Conservation (phyloP, 2,888 invertebrate species). For the Chaitophorus viminalis region DNA sequence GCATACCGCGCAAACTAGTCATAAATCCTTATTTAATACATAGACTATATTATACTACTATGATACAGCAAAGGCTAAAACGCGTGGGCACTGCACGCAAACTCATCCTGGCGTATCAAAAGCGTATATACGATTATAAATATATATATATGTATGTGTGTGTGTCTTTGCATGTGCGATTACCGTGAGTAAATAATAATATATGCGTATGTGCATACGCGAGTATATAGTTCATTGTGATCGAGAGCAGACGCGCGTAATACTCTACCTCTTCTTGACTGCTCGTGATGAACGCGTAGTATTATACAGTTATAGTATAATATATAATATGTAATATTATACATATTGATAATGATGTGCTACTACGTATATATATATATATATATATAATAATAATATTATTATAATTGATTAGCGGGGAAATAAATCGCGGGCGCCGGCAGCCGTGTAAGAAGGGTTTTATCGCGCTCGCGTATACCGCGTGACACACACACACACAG, state of each 20-base stretch:
- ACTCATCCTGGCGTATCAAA: background rate
- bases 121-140: background rate
- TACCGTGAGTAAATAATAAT: no score
- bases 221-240: no score
- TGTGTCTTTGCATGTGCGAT: background rate
- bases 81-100: background rate
- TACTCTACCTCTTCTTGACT: no score
- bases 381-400: background rate
- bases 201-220: no score
- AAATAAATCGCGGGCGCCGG: background rate
- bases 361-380: background rate
- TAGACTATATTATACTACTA: no score
- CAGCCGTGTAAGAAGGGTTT: background rate
- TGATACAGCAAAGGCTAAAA: conserved; percentile 22
- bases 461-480: background rate
- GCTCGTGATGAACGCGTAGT: no score
- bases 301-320: no score
- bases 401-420: background rate
- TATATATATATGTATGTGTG: no score
- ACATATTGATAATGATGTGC: no score
- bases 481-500: background rate
- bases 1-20: background rate
- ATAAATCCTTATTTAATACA: conserved; percentile 30
- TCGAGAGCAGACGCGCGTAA: no score
- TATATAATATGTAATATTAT: no score